phyloP scores from a whole-genome alignment of 1,140 invertebrate genomes.

The Physella acuta region DNA sequence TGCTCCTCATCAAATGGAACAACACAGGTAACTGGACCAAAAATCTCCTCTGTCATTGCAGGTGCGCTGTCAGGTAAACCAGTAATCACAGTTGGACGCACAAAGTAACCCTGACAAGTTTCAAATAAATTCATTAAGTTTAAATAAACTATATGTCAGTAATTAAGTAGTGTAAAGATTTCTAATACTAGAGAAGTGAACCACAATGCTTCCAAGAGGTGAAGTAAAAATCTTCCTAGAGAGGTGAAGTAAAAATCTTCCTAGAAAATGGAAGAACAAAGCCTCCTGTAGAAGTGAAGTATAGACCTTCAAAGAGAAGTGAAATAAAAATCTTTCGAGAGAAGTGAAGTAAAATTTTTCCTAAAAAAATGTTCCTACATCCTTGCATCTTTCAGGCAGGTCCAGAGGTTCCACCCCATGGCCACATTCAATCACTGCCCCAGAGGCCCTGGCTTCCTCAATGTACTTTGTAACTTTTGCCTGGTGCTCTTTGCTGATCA shows the following conservation, averaged over 20 bases:
- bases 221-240: too few species aligned
- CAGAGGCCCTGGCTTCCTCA: slow-evolving; percentile 49
- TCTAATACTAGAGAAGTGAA: too few species aligned
- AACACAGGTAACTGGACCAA: slow-evolving; percentile 67
- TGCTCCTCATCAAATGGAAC: slow-evolving; percentile 63
- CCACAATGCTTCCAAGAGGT: too few species aligned
- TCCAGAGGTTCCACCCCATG: slow-evolving; percentile 44
- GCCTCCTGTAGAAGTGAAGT: too few species aligned
- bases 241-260: too few species aligned
- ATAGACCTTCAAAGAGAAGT: too few species aligned
- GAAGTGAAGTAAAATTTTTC: too few species aligned
- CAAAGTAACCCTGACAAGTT: slow-evolving; percentile 64
- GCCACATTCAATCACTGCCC: slow-evolving; percentile 54
- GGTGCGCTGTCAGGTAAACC: slow-evolving; percentile 59
- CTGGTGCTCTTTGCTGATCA: slow-evolving; percentile 63
- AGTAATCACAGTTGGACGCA: slow-evolving; percentile 64
- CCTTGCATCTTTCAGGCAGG: slow-evolving; percentile 47
- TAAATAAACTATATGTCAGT: slow-evolving; percentile 1
- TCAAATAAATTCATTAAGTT: too few species aligned
- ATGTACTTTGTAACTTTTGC: slow-evolving; percentile 64
- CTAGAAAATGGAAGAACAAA: too few species aligned
- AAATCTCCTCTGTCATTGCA: slow-evolving; percentile 68
- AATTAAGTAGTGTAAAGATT: too few species aligned
- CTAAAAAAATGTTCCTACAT: too few species aligned
- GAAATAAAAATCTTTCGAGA: too few species aligned